These are phyloP conservation scores for Eucidaris tribuloides DNA, from an alignment of 35 echinoderm and acorn worm species.

Conservation along the genomic window DNA sequence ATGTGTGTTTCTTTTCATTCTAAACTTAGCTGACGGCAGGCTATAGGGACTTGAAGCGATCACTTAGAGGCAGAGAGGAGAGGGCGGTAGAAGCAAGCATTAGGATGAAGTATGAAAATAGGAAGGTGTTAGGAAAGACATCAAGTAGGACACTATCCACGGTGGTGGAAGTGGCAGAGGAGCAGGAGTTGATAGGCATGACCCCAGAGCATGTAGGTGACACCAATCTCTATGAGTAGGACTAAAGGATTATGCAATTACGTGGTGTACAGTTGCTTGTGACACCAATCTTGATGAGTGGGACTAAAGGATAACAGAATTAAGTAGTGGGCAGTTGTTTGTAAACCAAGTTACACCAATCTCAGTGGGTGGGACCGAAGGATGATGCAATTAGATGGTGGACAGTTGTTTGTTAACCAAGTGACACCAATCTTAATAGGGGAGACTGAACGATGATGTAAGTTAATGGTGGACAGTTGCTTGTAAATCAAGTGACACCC, in stretches of 20 bases:
- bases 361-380: not conserved
- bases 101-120: not conserved
- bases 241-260: no score
- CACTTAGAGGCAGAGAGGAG: not conserved
- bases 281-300: not conserved
- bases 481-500: not conserved
- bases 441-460: not conserved
- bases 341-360: not conserved
- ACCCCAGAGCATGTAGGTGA: not conserved
- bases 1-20: no score
- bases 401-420: not conserved
- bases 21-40: slow-evolving; percentile 1
- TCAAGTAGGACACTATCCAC: not conserved
- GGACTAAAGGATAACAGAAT: not conserved
- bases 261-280: no score
- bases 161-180: slow-evolving; percentile 7
- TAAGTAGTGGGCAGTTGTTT: no score
- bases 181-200: not conserved
- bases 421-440: not conserved
- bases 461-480: not conserved
- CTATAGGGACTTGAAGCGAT: slow-evolving; percentile 8
- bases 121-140: not conserved
- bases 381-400: not conserved
- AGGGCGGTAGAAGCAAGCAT: not conserved
- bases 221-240: not conserved